phyloP scores from a whole-genome alignment of 2,888 invertebrate species.

The Acronicta leporina region DNA sequence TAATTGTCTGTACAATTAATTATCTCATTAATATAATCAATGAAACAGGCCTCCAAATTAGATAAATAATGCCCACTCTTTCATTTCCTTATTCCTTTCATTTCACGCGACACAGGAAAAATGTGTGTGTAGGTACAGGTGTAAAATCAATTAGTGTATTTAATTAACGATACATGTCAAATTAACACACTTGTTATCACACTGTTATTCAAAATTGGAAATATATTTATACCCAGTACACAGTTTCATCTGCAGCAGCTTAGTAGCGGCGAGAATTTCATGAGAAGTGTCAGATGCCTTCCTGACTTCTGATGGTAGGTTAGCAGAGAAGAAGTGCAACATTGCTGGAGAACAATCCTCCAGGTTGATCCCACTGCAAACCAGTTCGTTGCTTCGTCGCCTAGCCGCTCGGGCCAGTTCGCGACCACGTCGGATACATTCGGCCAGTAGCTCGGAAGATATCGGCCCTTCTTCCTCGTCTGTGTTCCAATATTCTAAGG shows the following conservation, averaged over 20 bases:
- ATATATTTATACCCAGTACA: slow-evolving; percentile 67
- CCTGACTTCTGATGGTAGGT: slow-evolving; percentile 70
- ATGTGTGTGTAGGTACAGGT: too few species aligned
- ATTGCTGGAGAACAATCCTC: slow-evolving; percentile 75
- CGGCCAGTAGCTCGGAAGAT: slow-evolving; percentile 88
- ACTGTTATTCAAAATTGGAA: not conserved
- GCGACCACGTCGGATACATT: slow-evolving; percentile 76
- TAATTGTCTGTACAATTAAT: too few species aligned
- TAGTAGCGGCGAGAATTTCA: slow-evolving; percentile 80
- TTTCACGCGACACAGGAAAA: too few species aligned
- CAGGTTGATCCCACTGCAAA: slow-evolving; percentile 73
- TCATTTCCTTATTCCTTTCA: too few species aligned
- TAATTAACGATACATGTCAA: too few species aligned
- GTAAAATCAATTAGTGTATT: too few species aligned
- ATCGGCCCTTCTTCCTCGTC: slow-evolving; percentile 85
- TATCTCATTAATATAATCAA: too few species aligned
- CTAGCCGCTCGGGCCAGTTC: slow-evolving; percentile 74
- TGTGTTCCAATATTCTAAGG: slow-evolving; percentile 13
- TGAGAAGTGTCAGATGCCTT: slow-evolving; percentile 77
- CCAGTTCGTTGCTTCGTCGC: slow-evolving; percentile 75
- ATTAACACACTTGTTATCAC: too few species aligned
- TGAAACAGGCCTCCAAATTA: too few species aligned
- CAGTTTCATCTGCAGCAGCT: slow-evolving; percentile 80
- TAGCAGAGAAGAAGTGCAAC: slow-evolving; percentile 78
- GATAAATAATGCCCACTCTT: too few species aligned